phyloP scores from a whole-genome alignment of 2,113 vertebrate genomes.

The Hypanus sabinus region DNA sequence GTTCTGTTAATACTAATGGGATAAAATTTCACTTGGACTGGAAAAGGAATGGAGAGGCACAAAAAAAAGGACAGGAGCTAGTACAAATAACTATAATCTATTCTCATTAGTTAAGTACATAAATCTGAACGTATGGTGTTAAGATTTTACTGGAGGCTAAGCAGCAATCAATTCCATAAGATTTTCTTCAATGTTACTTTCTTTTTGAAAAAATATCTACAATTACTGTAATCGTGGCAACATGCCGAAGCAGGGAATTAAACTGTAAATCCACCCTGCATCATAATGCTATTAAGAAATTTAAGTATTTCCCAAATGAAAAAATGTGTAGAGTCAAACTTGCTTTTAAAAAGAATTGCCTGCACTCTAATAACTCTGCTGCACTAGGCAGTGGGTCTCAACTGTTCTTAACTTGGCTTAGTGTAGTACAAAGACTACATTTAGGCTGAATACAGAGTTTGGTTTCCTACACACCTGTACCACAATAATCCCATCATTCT shows the following conservation, averaged over 20 bases:
- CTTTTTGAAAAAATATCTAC: not conserved
- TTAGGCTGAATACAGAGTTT: conserved; percentile 20
- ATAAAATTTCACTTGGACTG: too few species aligned
- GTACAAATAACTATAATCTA: not conserved
- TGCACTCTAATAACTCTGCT: not conserved
- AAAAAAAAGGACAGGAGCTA: not conserved
- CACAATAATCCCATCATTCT: conserved; percentile 30
- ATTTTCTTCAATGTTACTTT: not conserved
- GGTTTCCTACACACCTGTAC: conserved; percentile 38
- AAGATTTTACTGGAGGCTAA: not conserved
- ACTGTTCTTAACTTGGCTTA: conserved; percentile 34
- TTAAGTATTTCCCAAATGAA: not conserved
- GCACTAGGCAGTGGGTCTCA: conserved; percentile 1
- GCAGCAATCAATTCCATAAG: not conserved
- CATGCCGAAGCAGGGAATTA: not conserved
- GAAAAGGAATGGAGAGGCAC: too few species aligned
- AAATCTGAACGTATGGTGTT: not conserved
- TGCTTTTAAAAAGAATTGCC: conserved; percentile 29
- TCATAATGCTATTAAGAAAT: not conserved
- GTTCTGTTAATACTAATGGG: not conserved
- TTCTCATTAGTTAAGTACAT: not conserved
- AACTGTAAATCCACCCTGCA: not conserved
- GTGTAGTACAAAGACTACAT: conserved; percentile 22
- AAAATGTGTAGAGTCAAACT: not conserved
- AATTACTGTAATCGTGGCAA: not conserved